Base-by-base conservation (phyloP, 2,113 vertebrate species). In the Neodontobutis hainanensis region DNA sequence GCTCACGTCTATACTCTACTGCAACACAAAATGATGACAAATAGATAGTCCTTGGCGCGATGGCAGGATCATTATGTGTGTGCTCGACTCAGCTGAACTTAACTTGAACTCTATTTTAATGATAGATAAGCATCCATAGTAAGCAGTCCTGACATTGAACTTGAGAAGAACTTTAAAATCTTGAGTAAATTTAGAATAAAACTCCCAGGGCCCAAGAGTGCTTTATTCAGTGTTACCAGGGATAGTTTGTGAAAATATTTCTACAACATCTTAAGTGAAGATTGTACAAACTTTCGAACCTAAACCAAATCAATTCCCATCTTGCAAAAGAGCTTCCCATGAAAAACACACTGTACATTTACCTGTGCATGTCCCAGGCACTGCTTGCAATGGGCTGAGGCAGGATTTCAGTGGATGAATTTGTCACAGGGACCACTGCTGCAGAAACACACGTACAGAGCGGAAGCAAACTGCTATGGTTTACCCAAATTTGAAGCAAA, bases 321-420 rank as follows among this genome's bases (percentile, higher is more conserved):
- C 9, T 52, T 10, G 10, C 5, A 34, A 2, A 7, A 40, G 38
- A 19, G 6, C 3, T 6, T 55, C 6, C 14, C 2, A 42, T 51
- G 11, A 60, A 57, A 9, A 49, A 5, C 52, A 5, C 12, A 40
- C 11, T n/a, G 60, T 10, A 45, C 11, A 47, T 61, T 65, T 66
- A 87, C 88, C 67, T 56, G 7, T 75, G 43, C 50, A n/a, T 15
- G 32, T 3, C 60, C 70, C 68, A 68, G 35, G 50, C 49, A 2
- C 65, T 34, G 51, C 72, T 73, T 5, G n/a, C 48, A 50, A 80
- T 55, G 58, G 38, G 27, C 50, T 69, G 64, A 67, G 73, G 59
- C 35, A 70, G 38, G 40, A 60, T 0, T 6, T 6, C 36, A 15
- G 14, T 35, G 52, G 74, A 53, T 43, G 53, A 5, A 2, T 68